phyloP scores from a whole-genome alignment of 2,888 invertebrate species.

The Anticlea derivata region DNA sequence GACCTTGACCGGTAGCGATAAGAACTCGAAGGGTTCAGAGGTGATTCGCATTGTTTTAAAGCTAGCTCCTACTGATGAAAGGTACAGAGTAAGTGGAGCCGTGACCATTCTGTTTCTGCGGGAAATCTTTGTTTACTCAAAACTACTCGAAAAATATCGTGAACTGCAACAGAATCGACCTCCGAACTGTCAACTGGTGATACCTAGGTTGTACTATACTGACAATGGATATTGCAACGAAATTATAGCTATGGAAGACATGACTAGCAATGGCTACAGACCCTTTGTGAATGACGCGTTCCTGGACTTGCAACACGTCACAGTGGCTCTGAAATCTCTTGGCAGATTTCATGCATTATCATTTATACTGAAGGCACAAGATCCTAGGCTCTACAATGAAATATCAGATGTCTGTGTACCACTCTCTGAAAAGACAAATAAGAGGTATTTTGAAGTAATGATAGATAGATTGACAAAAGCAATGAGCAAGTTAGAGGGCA shows the following conservation, averaged over 20 bases:
- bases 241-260: conserved; percentile 64
- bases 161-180: conserved; percentile 46
- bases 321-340: conserved; percentile 55
- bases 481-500: conserved; percentile 51
- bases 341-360: conserved; percentile 70
- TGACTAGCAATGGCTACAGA: conserved; percentile 56
- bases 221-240: conserved; percentile 63
- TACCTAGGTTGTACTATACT: conserved; percentile 62
- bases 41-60: conserved; percentile 61
- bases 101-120: conserved; percentile 63
- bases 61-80: conserved; percentile 69
- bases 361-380: conserved; percentile 53
- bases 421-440: conserved; percentile 53
- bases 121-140: conserved; percentile 67
- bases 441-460: conserved; percentile 63
- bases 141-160: conserved; percentile 52
- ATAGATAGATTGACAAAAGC: conserved; percentile 66
- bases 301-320: conserved; percentile 62
- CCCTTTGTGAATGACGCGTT: conserved; percentile 54
- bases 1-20: conserved; percentile 46
- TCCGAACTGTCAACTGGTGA: conserved; percentile 38
- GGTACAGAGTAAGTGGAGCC: conserved; percentile 69
- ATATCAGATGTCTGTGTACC: conserved; percentile 57
- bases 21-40: conserved; percentile 27
- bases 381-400: conserved; percentile 48